Conservation (phyloP, 2,797 vertebrate species). For the Helostoma temminkii region DNA sequence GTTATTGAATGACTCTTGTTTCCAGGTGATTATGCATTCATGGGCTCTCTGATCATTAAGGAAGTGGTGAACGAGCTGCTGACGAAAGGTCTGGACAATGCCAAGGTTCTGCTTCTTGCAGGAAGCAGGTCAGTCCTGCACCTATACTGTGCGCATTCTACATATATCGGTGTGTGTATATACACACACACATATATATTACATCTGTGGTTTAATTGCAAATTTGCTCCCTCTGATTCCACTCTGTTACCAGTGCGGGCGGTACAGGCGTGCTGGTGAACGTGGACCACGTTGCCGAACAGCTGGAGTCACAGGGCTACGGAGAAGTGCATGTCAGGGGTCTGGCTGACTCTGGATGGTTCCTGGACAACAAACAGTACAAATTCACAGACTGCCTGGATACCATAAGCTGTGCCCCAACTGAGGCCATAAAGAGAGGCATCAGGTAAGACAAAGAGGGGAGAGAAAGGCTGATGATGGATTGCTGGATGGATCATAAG, state of each 20-base stretch:
- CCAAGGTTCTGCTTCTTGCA: constrained; percentile 92
- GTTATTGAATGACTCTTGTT: neutral
- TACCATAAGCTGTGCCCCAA: constrained; percentile 86
- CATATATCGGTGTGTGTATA: neutral
- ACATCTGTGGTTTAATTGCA: neutral
- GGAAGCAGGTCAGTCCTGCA: constrained; percentile 89
- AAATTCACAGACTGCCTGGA: constrained; percentile 90
- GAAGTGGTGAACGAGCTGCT: constrained; percentile 95
- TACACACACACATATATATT: too few relatives aligned
- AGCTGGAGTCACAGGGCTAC: constrained; percentile 88
- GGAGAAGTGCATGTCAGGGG: constrained; percentile 89
- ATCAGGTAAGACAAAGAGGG: constrained; percentile 74
- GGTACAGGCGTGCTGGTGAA: constrained; percentile 94
- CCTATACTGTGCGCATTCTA: neutral
- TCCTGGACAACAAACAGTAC: constrained; percentile 92
- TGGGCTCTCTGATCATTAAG: constrained; percentile 95
- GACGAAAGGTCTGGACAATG: constrained; percentile 90
- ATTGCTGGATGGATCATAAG: neutral
- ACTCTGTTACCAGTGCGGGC: constrained; percentile 84
- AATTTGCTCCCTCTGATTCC: neutral
- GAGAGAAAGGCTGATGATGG: neutral
- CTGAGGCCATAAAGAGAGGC: constrained; percentile 84
- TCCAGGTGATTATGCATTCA: constrained; percentile 94
- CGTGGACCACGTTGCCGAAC: constrained; percentile 92
- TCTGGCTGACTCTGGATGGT: constrained; percentile 93